Base-by-base conservation (phyloP, 2,797 vertebrate genomes). In the Urophycis tenuis region DNA sequence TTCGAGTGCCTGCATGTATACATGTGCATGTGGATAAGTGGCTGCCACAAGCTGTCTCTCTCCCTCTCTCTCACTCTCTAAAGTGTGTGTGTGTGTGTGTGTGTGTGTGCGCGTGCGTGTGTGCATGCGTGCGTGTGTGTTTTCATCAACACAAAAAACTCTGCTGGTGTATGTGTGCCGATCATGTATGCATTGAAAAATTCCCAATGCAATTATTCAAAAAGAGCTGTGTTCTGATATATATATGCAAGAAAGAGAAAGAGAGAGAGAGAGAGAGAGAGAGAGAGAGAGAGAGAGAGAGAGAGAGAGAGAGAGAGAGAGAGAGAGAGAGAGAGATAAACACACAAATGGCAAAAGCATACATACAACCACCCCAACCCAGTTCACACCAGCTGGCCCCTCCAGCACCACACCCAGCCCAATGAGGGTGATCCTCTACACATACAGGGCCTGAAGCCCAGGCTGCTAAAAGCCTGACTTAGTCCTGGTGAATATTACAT, bases 141-240 rank as follows among this genome's bases (percentile, higher is more conserved):
- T 84, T 84, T 80, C 31, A 85, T 81, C 74, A 80, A 84, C 82
- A 86, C 77, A 77, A 75, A 70, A 70, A 31, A 3, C 67, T 70
- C 67, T 81, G 79, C 64, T 60, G 71, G 74, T 81, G 72, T 73
- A 78, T 76, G 79, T 80, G 87, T 84, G 84, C 90, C 89, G 88
- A 94, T 94, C 93, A 93, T 70, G 88, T 93, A 94, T 93, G 92
- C 93, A 94, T 93, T 94, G 92, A 93, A 92, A 93, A 92, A 90
- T 91, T 90, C 89, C 82, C 85, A 81, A 90, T 93, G 90, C 92
- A 93, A 93, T 94, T 93, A 94, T 94, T 93, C 92, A 93, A 45
- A 73, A 67, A 84, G 87, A 90, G 87, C 90, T 78, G 89, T 88
- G 90, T 89, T 89, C 87, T 82, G 86, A 39, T 70, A 25, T 67